phyloP scores from a whole-genome alignment of 2,113 vertebrate species.

The Thunnus thynnus region DNA sequence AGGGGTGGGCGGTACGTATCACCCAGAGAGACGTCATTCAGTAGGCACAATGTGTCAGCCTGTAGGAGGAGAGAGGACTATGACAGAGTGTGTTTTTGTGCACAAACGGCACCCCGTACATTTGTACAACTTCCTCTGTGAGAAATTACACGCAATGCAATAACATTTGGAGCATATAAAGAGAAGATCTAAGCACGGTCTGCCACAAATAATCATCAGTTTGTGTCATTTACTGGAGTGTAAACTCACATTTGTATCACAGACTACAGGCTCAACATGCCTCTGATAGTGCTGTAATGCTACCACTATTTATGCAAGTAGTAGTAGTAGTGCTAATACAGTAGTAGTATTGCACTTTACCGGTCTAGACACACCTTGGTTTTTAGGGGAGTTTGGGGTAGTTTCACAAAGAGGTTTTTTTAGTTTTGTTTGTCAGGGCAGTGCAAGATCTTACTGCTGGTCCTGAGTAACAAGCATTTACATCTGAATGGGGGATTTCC shows the following conservation, averaged over 20 bases:
- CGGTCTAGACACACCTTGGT: not conserved
- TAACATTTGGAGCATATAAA: not conserved
- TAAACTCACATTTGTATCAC: too few species aligned
- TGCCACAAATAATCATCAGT: not conserved
- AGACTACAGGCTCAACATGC: not conserved
- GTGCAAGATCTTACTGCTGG: not conserved
- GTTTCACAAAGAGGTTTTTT: too few species aligned
- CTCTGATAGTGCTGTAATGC: too few species aligned
- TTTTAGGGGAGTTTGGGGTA: not conserved
- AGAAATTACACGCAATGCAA: not conserved
- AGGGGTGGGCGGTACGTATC: slow-evolving; percentile 26
- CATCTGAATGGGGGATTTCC: not conserved
- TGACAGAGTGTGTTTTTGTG: slow-evolving; percentile 29
- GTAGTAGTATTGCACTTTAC: not conserved
- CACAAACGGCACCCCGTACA: slow-evolving; percentile 13
- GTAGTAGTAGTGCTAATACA: not conserved
- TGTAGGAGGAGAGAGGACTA: slow-evolving; percentile 43
- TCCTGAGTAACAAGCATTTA: not conserved
- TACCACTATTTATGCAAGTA: not conserved
- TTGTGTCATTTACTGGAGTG: not conserved
- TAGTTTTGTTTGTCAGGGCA: too few species aligned
- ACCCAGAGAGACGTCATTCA: slow-evolving; percentile 49
- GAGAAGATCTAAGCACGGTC: not conserved
- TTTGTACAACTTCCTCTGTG: slow-evolving; percentile 32
- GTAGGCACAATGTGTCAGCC: slow-evolving; percentile 34